Evolutionary conservation across 2,113 vertebrate species (phyloP).

Genomic region (Terrapene triunguis): DNA sequence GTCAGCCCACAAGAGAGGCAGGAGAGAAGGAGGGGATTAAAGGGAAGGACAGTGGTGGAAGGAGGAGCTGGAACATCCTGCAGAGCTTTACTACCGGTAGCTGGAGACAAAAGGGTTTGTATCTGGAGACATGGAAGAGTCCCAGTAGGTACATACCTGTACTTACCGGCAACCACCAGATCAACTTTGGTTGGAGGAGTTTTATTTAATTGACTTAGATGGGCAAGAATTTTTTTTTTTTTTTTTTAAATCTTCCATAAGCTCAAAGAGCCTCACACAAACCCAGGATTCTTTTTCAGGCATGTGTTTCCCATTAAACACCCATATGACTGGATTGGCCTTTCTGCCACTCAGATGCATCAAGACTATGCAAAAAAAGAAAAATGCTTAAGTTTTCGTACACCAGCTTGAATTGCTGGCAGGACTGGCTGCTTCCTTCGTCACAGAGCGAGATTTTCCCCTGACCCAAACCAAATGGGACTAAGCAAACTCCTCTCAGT

Average conservation of each 20-base stretch:
- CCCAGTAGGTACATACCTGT: neutral
- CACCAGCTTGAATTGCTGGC: neutral
- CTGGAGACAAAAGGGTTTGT: neutral
- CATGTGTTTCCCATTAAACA: neutral
- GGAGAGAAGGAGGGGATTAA: neutral
- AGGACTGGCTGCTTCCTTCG: neutral
- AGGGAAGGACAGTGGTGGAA: no score
- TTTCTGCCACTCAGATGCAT: neutral
- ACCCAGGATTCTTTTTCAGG: neutral
- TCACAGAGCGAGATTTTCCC: neutral
- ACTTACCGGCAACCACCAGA: neutral
- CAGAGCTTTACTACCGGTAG: neutral
- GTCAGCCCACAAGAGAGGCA: neutral
- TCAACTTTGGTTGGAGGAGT: neutral
- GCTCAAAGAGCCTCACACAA: neutral
- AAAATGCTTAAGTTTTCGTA: neutral
- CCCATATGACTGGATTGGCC: neutral
- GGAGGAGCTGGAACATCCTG: neutral
- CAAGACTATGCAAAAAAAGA: neutral
- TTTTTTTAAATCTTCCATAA: neutral
- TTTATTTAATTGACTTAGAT: neutral
- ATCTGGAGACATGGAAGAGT: neutral
- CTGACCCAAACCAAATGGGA: neutral
- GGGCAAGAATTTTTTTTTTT: neutral
- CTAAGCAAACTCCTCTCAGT: neutral